Evolutionary conservation across 2,113 vertebrate species (phyloP), one percentile per base, ranked within the genome.

Genomic region (Etheostoma cragini): DNA sequence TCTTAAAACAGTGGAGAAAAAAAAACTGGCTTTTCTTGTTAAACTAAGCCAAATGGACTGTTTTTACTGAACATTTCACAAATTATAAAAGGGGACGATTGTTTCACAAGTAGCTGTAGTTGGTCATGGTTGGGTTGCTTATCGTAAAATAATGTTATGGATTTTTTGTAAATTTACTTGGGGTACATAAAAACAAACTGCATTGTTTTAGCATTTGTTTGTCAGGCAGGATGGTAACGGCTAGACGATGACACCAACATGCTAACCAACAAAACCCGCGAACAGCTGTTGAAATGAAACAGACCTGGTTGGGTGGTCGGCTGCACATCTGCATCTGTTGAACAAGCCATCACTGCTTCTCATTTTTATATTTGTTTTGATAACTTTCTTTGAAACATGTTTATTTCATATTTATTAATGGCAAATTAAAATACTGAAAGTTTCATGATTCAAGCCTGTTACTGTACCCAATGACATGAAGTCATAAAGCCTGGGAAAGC

Each of bases 311-410:
- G 30, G 4, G 38, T 5, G 7, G 22, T 21, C 1, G 22, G 21
- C 35, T 68, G 65, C 1, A 30, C 14, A 67, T 68, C 30, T 66
- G 62, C 26, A 45, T 35, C 56, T 65, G 72, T 72, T 77, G 35
- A 82, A 70, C 60, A 81, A 78, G 50, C 24, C 61, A 46, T 78
- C 35, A 57, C 53, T 78, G 63, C 78, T 33, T 66, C 78, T 49
- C 26, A 52, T 85, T 89, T 92, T 89, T 92, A 78, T 91, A 90
- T 67, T 80, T 87, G 63, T 87, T 93, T 88, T 83, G 68, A 78
- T 79, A 74, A 68, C n/a, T 53, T 76, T 85, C 3, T 62, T 81
- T 72, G 35, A 76, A 71, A 65, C 10, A 2, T 76, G 56, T 89
- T 88, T 78, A 46, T 83, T 85, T 86, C 54, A 38, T 86, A 92